A percentile compares a stretch with the other conserved stretches of the same genome.
These are phyloP conservation scores for Arvicanthis niloticus DNA, from an alignment of 2,113 vertebrate genomes.

Conservation along the genomic window DNA sequence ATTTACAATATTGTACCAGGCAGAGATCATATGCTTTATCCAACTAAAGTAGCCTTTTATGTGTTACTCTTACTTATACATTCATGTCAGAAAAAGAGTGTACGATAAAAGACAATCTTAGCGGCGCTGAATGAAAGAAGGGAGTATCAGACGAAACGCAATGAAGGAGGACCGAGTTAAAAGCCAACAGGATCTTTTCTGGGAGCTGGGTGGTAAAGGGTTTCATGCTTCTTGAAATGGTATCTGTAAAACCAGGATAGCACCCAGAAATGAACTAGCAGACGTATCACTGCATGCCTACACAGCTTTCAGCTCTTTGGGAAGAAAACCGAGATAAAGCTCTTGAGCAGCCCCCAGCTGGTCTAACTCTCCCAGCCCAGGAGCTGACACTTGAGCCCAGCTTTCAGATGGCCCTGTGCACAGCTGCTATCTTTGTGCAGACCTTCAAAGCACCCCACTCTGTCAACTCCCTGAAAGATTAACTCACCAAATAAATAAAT, in stretches of 20 bases:
- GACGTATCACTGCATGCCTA: accelerated
- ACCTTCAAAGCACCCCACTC: background rate
- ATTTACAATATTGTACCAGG: slow-evolving; percentile 51
- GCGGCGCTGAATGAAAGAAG: background rate
- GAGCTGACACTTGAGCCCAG: background rate
- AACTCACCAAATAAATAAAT: background rate
- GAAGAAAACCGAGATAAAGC: background rate
- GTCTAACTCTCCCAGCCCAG: background rate
- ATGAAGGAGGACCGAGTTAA: background rate
- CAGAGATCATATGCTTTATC: background rate
- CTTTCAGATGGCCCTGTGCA: background rate
- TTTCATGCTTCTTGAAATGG: background rate
- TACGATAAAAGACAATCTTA: background rate
- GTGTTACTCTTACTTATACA: background rate
- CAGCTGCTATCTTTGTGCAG: background rate
- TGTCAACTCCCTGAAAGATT: background rate
- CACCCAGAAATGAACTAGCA: too few species aligned
- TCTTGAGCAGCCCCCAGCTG: background rate
- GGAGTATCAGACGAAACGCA: background rate
- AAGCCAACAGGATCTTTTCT: background rate
- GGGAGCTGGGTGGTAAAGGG: background rate
- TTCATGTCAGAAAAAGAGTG: background rate
- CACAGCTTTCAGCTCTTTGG: background rate
- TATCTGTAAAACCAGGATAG: background rate
- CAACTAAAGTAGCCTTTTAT: slow-evolving; percentile 1